phyloP scores from a whole-genome alignment of 1,140 invertebrate species.

The Cydia fagiglandana region DNA sequence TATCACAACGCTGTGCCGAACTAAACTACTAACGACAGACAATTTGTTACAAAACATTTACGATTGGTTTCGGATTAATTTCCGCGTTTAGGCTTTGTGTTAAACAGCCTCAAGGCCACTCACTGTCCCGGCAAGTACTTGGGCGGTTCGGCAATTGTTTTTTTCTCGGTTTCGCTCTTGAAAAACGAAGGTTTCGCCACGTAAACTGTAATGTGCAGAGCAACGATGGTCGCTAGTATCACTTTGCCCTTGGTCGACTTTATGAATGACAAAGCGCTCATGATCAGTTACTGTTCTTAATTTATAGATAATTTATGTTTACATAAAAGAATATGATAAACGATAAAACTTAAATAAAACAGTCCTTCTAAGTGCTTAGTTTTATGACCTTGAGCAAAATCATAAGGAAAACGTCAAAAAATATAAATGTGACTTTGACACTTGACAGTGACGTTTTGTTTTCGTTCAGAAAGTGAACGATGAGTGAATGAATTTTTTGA shows the following conservation, averaged over 20 bases:
- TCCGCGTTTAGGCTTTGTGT: conserved; percentile 37
- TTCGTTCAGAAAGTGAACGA: conserved; percentile 25
- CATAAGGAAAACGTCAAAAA: conserved; percentile 7
- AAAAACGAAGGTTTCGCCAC: conserved; percentile 72
- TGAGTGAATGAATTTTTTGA: too few species aligned
- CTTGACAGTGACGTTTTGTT: conserved; percentile 15
- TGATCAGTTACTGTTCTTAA: conserved; percentile 35
- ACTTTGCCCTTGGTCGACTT: conserved; percentile 70
- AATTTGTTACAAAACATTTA: conserved; percentile 65
- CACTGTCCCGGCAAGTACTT: conserved; percentile 66
- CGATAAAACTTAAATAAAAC: conserved; percentile 1
- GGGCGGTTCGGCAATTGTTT: conserved; percentile 50
- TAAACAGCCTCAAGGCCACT: conserved; percentile 42
- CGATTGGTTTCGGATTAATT: conserved; percentile 41
- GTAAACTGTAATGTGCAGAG: conserved; percentile 66
- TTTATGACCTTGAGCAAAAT: not conserved
- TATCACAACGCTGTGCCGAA: conserved; percentile 39
- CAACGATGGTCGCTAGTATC: conserved; percentile 63
- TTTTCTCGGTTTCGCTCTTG: conserved; percentile 52
- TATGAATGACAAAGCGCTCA: conserved; percentile 57
- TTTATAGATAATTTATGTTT: conserved; percentile 15
- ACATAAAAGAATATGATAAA: conserved; percentile 10
- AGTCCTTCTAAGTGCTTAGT: not conserved
- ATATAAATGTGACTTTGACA: conserved; percentile 18
- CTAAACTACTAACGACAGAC: conserved; percentile 44